Evolutionary conservation across 2,113 vertebrate species (phyloP), one percentile per base, ranked within the genome.

Genomic region (Platichthys stellatus): DNA sequence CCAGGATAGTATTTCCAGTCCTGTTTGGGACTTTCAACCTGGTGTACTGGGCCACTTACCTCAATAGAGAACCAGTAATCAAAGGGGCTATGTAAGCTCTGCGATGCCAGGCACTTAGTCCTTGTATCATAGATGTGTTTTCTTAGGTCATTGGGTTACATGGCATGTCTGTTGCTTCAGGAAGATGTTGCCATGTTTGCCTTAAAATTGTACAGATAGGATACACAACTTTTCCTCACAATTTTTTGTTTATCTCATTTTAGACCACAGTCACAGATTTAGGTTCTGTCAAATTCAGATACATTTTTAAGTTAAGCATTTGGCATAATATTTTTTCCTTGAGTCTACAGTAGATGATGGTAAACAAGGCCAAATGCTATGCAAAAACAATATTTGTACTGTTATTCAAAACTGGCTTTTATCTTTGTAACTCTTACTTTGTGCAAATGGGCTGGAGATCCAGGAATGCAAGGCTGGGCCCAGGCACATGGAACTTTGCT

Each of bases 11-110:
- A 74, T 99, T 99, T 81, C 98, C 98, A 0, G 93, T 99, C 62
- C 91, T 98, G 57, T 99, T 99, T 81, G 97, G 97, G 88, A 98
- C 97, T 76, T 99, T 99, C 90, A 99, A 99, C 91, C 92, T 99
- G 74, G 97, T 99, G 58, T 99, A 99, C 93, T 99, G 98, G 98
- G 97, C 97, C 57, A 98, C 97, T 0, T 99, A 99, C 94, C 95
- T 99, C 91, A 99, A 99, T 91, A 94, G 97, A 93, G 98, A 99
- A 85, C 96, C 96, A 0, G 96, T 96, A 63, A 96, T 97, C 83
- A 97, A 97, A 94, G 96, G 95, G 88, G 95, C 95, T 2, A 86
- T 91, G 84, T 95, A 94, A 92, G 94, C 75, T 95, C 94, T 12
- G 20, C 75, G 51, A 92, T 85, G 87, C 86, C 91, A 90, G 89